A percentile compares a stretch with the other conserved stretches of the same genome.
Conservation (phyloP, 37 sponge, comb jelly and placozoan species). For the Beroe ovata region DNA sequence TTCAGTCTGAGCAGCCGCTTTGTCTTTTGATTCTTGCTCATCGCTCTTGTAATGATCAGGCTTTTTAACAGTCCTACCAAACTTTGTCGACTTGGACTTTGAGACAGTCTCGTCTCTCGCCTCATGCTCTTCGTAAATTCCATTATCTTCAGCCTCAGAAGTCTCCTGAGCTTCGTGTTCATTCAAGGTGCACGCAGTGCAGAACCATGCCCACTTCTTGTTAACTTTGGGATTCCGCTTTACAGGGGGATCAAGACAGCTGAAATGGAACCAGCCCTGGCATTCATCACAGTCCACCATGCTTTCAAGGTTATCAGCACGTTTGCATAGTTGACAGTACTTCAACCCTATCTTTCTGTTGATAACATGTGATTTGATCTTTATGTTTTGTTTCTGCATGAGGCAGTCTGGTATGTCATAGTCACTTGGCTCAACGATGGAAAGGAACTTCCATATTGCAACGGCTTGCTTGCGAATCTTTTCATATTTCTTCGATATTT, state of each 20-base stretch:
- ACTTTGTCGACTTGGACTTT: background rate
- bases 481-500: slow-evolving; percentile 14
- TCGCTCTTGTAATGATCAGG: slow-evolving; percentile 13
- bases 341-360: slow-evolving; percentile 38
- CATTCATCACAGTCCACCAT: slow-evolving; percentile 65
- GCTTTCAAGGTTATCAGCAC: background rate
- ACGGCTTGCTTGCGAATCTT: slow-evolving; percentile 20
- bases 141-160: background rate
- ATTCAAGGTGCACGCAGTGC: slow-evolving; percentile 28
- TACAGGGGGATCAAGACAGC: slow-evolving; percentile 56
- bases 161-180: background rate
- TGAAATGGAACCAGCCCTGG: slow-evolving; percentile 40
- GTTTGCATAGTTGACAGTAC: slow-evolving; percentile 9
- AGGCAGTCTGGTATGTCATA: slow-evolving; percentile 47
- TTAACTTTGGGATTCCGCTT: slow-evolving; percentile 46
- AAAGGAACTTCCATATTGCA: slow-evolving; percentile 55
- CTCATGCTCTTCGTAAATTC: background rate
- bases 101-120: background rate
- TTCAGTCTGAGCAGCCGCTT: background rate
- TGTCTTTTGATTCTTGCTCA: background rate
- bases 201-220: slow-evolving; percentile 60
- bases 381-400: slow-evolving; percentile 34
- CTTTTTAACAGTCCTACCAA: slow-evolving; percentile 23
- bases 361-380: background rate
- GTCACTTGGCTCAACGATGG: slow-evolving; percentile 6